Evolutionary conservation across 2,888 invertebrate genomes (phyloP), one percentile per base, ranked within the genome.

Genomic region (Tetheella fluctuosa): DNA sequence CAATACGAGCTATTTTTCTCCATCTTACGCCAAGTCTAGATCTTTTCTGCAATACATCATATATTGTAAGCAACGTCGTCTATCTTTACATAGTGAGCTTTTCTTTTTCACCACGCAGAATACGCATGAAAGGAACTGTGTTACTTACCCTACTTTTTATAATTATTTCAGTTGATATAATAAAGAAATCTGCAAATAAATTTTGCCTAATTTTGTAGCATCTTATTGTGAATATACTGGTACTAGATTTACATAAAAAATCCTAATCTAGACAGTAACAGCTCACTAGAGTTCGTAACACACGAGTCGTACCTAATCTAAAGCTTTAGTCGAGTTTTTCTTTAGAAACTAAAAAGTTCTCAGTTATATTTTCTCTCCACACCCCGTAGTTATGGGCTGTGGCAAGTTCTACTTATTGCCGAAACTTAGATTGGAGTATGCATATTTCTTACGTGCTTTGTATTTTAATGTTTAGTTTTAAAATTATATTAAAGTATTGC

Each of bases 401-500:
- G 20, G 39, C 59, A 68, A 73, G 68, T 67, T 63, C 55, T 59
- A 61, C 64, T 66, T 62, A 65, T 65, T 66, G 59, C 58, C 42
- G 34, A 55, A 74, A 76, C 73, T 76, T 74, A 68, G 64, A 74
- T 74, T 71, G 68, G 58, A 62, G 42, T 62, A 65, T 70, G 67
- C 69, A 73, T 68, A 70, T 68, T 72, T 67, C 23, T 52, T 54
- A 58, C 52, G 52, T 58, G 23, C 13, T 23, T 55, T 23, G 13
- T 34, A 13, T 13, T 30, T 54, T 30, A 25, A 6, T 20, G 17
- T 48, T 20, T 20, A 20, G 20, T 48, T 48, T 48, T 48, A 48
- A 48, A 48, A 48, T 20, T 10, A 17, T 20, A 48, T 20, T 20
- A 48, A 48, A 48, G 3, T 0, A 13, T 7, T 30, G 30, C 30